Percentiles rank a stretch among this genome's conserved stretches.
Conservation (phyloP, 1,140 invertebrate genomes). For the Panonychus citri region DNA sequence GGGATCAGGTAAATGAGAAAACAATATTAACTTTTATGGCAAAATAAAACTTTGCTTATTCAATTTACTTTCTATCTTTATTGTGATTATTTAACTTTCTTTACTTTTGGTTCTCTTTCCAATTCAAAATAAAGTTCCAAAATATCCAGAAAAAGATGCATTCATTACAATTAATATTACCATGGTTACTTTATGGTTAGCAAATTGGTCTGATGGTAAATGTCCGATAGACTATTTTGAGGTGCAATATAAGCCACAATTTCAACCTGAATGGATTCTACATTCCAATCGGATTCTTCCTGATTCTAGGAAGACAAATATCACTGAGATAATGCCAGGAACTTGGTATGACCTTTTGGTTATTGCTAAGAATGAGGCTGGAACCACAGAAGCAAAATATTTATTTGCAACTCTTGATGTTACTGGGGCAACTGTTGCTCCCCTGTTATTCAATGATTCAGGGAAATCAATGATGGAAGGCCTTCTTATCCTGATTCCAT, state of each 20-base stretch:
- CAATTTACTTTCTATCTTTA: not conserved
- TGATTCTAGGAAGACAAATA: constrained; percentile 9
- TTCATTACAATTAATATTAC: constrained; percentile 23
- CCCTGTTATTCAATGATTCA: not conserved
- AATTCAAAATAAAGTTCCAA: constrained; percentile 13
- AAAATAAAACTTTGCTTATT: no score
- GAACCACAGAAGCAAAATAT: constrained; percentile 74
- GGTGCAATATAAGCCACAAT: constrained; percentile 23
- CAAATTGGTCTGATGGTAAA: constrained; percentile 28
- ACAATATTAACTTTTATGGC: no score
- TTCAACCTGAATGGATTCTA: constrained; percentile 16
- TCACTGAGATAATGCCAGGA: constrained; percentile 17
- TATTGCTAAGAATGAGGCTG: constrained; percentile 83
- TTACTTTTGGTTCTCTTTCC: constrained; percentile 1
- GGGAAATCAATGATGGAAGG: constrained; percentile 9
- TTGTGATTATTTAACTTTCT: not conserved
- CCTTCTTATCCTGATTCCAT: constrained; percentile 14
- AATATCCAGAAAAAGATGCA: constrained; percentile 13
- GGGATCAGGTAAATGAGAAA: constrained; percentile 25
- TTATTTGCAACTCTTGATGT: constrained; percentile 82
- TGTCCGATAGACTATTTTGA: constrained; percentile 32
- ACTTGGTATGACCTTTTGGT: constrained; percentile 37
- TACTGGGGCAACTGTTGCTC: constrained; percentile 32
- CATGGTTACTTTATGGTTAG: constrained; percentile 24
- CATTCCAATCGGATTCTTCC: constrained; percentile 14